Base-by-base conservation (phyloP, 2,113 vertebrate species). In the Sorex araneus region DNA sequence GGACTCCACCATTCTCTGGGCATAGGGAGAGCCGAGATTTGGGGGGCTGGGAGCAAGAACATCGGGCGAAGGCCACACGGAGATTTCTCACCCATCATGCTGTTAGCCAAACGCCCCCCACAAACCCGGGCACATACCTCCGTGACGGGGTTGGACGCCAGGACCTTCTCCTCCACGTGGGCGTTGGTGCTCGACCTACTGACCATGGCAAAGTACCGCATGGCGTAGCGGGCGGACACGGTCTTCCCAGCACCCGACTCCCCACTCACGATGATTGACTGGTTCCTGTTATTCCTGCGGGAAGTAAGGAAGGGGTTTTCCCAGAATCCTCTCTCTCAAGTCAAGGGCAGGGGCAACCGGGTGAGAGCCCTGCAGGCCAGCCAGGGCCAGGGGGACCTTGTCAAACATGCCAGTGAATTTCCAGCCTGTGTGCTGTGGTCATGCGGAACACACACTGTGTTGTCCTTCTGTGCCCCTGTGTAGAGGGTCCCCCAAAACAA, bases 221-320 rank as follows among this genome's bases (percentile, higher is more conserved):
- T 99, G 6, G 99, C 98, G 0, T 99, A 99, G 63, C 99, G 98
- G 50, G 99, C 99, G 9, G 99, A 99, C 83, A 99, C 99, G 0
- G 99, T 99, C 97, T 99, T 99, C 13, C 99, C 99, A 6, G 99
- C 99, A 82, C 99, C 99, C 0, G 99, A 99, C 96, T 99, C 99
- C 34, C 99, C 99, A 3, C 99, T 99, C 88, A 99, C 99, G 63
- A 99, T 99, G 75, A 99, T 98, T 3, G 99, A 99, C 97, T 99
- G 99, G 91, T 99, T 99, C 96, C 97, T 99, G 87, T 98, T 98
- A 95, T 99, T 99, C 96, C 99, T 99, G 83, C 89, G 96, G 92
- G 7, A 89, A 97, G 96, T 67, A 1, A 43, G 95, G 16, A 79
- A 92, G 87, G 71, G 21, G 63, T 1, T 74, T 63, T 75, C 54